Base-by-base conservation (phyloP, 2,797 vertebrate genomes). In the Sebastiscus tertius region DNA sequence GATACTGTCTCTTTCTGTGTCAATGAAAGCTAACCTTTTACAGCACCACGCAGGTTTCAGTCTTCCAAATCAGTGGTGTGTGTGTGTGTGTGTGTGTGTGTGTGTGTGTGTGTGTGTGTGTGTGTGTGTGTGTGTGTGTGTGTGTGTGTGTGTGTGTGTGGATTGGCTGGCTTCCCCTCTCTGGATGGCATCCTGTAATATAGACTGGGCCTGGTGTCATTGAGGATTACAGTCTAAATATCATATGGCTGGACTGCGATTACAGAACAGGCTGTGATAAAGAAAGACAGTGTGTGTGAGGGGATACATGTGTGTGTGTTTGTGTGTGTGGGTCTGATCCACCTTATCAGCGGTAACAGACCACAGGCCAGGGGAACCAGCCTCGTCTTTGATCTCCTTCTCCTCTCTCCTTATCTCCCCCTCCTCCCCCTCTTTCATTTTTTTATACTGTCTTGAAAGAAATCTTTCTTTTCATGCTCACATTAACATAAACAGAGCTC, bases 341-440 rank as follows among this genome's bases (percentile, higher is more conserved):
- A 90, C 82, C 89, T 93, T 94, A 95, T 95, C 92, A 90, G 87
- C n/a, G 22, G 33, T 26, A 90, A 61, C 92, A 93, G 89, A 93
- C 88, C 89, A 83, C 77, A 78, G 88, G 69, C 79, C 80, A 64
- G 69, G 81, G 82, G 73, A 89, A 76, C 80, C 74, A 77, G 69
- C 77, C 66, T 66, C 2, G 14, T 74, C 82, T 90, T 89, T 91
- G 77, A 87, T 87, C 88, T 86, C 65, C 60, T 72, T 13, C 75
- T 77, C 79, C 74, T 56, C 39, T 56, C 72, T 52, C 31, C 72
- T 78, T 62, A 79, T 72, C 74, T 24, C 6, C 52, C n/a, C 68
- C 39, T 67, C 20, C 58, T 59, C 39, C 60, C 60, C 33, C 18
- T 18, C 33, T 56, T 65, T 79, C 76, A 24, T 64, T 65, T 46